Base-by-base conservation (phyloP, 1,140 invertebrate genomes). In the Lepeophtheirus salmonis region DNA sequence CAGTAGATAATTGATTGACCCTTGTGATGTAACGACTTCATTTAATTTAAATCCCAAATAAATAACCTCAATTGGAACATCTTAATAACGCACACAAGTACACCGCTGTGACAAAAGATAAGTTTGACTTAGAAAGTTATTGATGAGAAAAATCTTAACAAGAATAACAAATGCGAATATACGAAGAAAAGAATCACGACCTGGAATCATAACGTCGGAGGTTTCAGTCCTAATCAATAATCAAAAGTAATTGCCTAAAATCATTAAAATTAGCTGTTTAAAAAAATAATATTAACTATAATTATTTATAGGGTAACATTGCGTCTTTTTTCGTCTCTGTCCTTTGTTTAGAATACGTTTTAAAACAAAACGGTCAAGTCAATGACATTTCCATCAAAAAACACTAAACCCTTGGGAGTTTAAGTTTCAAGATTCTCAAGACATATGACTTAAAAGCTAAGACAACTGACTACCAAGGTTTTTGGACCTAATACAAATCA, bases 281-380 rank as follows among this genome's bases (percentile, higher is more conserved):
- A n/a, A n/a, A n/a, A 20, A 64, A 24, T 16, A 14, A 18, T 60
- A 26, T 14, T 16, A 12, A 26, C 23, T 16, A 0, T 6, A 52
- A 21, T 26, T 65, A 49, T 50, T 55, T 63, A 24, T 51, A 82
- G 68, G 86, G 87, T 16, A 89, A 89, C 67, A 89, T 90, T 22
- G 86, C 58, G 86, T 89, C 0, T 88, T 88, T 65, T 89, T 85
- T 66, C 75, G 87, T 64, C 78, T 89, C 12, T 74, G 86, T 60
- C 86, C 86, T 14, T 50, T 68, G n/a, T 56, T 70, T 14, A 56
- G 66, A 62, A 49, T 67, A 63, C 69, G 68, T 64, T 63, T 65
- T 66, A 56, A 70, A 71, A 41, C 70, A 73, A 62, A 67, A 66
- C 2, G 64, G 62, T 20, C 53, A 62, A 4, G 61, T 66, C 61